These are phyloP conservation scores for Desoria tigrina DNA, from an alignment of 2,888 invertebrate species.

Conservation along the genomic window DNA sequence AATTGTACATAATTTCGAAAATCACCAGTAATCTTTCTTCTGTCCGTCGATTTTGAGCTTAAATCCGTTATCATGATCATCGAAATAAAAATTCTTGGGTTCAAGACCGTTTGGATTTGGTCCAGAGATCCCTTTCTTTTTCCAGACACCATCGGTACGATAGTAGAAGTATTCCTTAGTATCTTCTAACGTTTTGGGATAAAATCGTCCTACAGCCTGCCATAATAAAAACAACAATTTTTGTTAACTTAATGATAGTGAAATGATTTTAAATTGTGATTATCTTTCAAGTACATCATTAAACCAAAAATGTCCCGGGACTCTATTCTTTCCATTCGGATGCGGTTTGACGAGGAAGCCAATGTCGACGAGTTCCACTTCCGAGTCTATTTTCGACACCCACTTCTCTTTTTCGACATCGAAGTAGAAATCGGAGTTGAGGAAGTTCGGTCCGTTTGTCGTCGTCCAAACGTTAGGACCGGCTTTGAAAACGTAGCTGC, in stretches of 20 bases:
- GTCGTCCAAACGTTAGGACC: slow-evolving; percentile 31
- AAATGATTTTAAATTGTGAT: no score
- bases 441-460: neutral
- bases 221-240: neutral
- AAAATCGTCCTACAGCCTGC: slow-evolving; percentile 23
- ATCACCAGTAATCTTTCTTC: neutral
- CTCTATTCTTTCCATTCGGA: slow-evolving; percentile 10
- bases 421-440: slow-evolving; percentile 15
- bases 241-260: no score
- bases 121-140: slow-evolving; percentile 17
- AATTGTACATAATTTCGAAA: no score
- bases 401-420: slow-evolving; percentile 22
- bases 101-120: slow-evolving; percentile 13
- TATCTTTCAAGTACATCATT: slow-evolving; percentile 13
- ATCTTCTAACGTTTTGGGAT: slow-evolving; percentile 15
- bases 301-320: slow-evolving; percentile 28
- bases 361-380: neutral
- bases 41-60: neutral
- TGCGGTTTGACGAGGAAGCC: slow-evolving; percentile 12
- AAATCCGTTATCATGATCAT: slow-evolving; percentile 19
- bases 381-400: neutral
- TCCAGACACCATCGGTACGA: slow-evolving; percentile 28
- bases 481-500: slow-evolving; percentile 19
- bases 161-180: slow-evolving; percentile 21
- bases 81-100: slow-evolving; percentile 30